These are phyloP conservation scores for Montipora efflorescens DNA, from an alignment of 64 coral and sea anemone species.

Conservation along the genomic window DNA sequence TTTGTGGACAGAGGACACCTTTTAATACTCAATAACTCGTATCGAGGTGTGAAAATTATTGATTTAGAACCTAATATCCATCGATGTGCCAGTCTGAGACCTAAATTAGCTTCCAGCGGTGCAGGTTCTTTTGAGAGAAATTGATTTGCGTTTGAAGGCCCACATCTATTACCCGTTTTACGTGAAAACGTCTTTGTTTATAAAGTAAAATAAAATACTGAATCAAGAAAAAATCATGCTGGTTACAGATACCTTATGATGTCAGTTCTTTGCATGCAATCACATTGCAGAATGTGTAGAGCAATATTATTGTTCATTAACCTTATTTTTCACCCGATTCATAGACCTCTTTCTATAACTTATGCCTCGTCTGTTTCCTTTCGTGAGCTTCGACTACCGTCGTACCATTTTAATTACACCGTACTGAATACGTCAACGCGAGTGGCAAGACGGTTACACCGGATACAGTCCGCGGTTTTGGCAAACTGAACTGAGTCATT, in stretches of 20 bases:
- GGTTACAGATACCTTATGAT: too few relatives aligned
- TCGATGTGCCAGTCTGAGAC: not conserved
- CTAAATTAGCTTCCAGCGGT: constrained; percentile 36
- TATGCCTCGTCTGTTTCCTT: not conserved
- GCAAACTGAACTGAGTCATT: not conserved
- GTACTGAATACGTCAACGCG: too few relatives aligned
- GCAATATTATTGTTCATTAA: not conserved
- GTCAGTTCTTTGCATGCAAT: too few relatives aligned
- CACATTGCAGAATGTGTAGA: not conserved
- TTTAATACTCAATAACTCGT: constrained; percentile 1
- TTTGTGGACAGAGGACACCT: not conserved
- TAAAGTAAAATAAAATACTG: not conserved
- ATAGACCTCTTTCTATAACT: not conserved
- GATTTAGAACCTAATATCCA: constrained; percentile 50
- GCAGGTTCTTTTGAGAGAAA: not conserved
- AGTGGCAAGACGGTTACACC: too few relatives aligned
- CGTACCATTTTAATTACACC: too few relatives aligned
- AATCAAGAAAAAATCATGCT: too few relatives aligned
- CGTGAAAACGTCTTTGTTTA: not conserved
- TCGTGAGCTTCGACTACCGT: too few relatives aligned
- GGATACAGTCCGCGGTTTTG: not conserved
- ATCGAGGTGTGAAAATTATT: constrained; percentile 24
- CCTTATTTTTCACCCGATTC: not conserved
- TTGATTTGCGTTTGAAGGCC: not conserved
- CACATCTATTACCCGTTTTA: not conserved